Evolutionary conservation across 2,888 invertebrate genomes (phyloP), one percentile per base, ranked within the genome.

Genomic region (Pterostichus niger): DNA sequence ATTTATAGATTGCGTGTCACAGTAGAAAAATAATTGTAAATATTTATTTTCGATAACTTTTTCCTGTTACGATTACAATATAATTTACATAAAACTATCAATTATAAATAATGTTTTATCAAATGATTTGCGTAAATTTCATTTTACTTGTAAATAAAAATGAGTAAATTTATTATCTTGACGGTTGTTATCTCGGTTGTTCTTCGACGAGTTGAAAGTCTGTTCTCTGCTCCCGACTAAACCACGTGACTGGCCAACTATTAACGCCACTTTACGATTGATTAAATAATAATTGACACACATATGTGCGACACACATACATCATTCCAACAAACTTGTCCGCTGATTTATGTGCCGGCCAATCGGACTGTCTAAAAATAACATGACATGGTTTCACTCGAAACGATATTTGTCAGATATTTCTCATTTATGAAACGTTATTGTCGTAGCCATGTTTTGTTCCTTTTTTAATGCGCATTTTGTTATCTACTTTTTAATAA

Each of bases 241-340:
- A 77, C 31, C 83, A 76, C 77, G 76, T 83, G 83, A 83, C 83
- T 40, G 31, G 40, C 49, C 49, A 52, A 75, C 76, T 64, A 82
- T 83, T 83, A 83, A 83, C 83, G 77, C 83, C 83, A 83, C 83
- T 83, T 83, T 76, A 83, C 76, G 77, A 83, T 83, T 83, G 83
- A 83, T 83, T 83, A 83, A 83, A 83, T 83, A 83, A 83, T 83
- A 83, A 83, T 83, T 83, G 83, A 83, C 83, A 83, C 77, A 83
- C 83, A 83, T 83, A 83, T 77, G 77, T 77, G 77, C 68, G 77
- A 64, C 83, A 76, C 17, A 77, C 83, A 83, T 83, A 83, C 83
- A 83, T 83, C 83, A 83, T 83, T 83, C 83, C 83, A 83, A 77
- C 77, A 77, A 76, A 77, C 83, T 83, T 83, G 83, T 64, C 68